These are phyloP conservation scores for Oithona nana DNA, from an alignment of 2,888 invertebrate genomes.

Conservation along the genomic window DNA sequence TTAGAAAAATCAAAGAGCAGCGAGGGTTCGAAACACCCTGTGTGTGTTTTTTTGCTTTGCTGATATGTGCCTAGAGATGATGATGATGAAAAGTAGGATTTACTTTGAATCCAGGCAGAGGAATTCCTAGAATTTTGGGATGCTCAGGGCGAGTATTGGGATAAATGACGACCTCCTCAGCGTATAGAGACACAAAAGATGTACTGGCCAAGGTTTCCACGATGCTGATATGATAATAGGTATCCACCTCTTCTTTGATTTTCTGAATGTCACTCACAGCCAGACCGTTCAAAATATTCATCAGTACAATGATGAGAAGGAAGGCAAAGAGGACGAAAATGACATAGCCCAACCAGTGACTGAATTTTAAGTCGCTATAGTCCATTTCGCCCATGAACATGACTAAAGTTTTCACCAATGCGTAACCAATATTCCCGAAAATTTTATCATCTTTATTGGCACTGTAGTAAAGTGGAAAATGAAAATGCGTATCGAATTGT, in stretches of 20 bases:
- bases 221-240: conserved; percentile 12
- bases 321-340: conserved; percentile 1
- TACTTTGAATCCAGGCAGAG: conserved; percentile 1
- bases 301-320: conserved; percentile 10
- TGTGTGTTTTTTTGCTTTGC: too few species aligned
- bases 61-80: too few species aligned
- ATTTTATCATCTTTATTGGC: neutral
- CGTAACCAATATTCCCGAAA: neutral
- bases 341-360: conserved; percentile 7
- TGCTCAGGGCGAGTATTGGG: conserved; percentile 3
- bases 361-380: conserved; percentile 5
- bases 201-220: conserved; percentile 12
- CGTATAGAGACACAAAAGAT: conserved; percentile 5
- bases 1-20: too few species aligned
- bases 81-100: too few species aligned
- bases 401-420: conserved; percentile 10
- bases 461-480: too few species aligned
- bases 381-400: conserved; percentile 9
- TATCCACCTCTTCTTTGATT: conserved; percentile 11
- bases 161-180: neutral
- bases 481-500: too few species aligned
- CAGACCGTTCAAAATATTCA: conserved; percentile 14
- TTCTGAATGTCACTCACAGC: conserved; percentile 14
- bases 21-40: too few species aligned
- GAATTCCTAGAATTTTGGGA: neutral